Evolutionary conservation across 2,797 vertebrate species (phyloP), one percentile per base, ranked within the genome.

Genomic region (Tenualosa ilisha): DNA sequence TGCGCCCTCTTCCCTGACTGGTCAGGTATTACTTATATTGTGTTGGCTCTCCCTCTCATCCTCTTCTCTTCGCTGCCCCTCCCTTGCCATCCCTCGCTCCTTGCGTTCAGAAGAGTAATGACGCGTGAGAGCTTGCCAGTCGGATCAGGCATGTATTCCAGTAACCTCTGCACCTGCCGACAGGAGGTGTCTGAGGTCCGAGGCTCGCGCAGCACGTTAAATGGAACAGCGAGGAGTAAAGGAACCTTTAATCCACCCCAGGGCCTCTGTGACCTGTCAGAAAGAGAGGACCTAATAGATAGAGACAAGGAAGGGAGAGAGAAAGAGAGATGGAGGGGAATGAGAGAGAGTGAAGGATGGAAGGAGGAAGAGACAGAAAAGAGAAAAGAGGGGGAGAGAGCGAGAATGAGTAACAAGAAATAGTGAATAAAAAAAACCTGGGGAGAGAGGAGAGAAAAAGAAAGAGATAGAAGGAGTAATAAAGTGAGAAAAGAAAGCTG

Each of bases 91-190:
- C 6, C 24, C 12, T 68, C 31, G 13, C 40, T 46, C 72, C 7
- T 2, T 46, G 72, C 40, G 17, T 43, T 79, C 15, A 9, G 37
- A 79, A 79, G 72, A 79, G 40, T 79, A 79, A 79, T 79, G 72
- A 8, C 72, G 72, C 40, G 72, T 79, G 72, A 79, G 72, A 43
- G 13, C 72, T 46, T 40, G 46, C 40, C 20, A 20, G 72, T 79
- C 40, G 43, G 40, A 4, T 46, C 17, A 17, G 37, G 37, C 72
- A 9, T 0, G 37, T 79, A 7, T 79, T 40, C 72, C 40, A 79
- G 72, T 46, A 22, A 79, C 72, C 72, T 9, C 40, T 79, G 72
- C 72, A 79, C 72, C 72, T 43, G 72, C 15, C 46, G 40, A 46
- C 72, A 3, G 15, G 72, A 79, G 72, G 6, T 12, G 15, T 12